phyloP scores from a whole-genome alignment of 1,140 invertebrate genomes.

The Pissodes strobi region DNA sequence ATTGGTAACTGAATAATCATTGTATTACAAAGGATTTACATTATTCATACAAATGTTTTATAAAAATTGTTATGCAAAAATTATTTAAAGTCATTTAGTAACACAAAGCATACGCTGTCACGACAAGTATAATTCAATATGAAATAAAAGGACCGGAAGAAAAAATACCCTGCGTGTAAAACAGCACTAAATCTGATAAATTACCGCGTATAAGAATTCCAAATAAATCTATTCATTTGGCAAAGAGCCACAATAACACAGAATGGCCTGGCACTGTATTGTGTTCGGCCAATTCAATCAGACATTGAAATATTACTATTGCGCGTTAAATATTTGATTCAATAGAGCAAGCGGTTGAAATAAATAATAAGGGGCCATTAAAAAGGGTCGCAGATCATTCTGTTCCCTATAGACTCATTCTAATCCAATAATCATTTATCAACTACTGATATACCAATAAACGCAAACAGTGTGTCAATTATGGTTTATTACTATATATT shows the following conservation, averaged over 20 bases:
- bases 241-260: conserved; percentile 20
- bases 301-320: conserved; percentile 35
- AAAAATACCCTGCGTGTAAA: conserved; percentile 15
- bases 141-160: too few relatives aligned
- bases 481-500: conserved; percentile 5
- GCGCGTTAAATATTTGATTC: conserved; percentile 34
- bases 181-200: conserved; percentile 17
- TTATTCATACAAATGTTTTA: too few relatives aligned
- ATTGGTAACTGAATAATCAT: too few relatives aligned
- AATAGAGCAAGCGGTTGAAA: conserved; percentile 29
- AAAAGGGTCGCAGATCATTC: conserved; percentile 18
- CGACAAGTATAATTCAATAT: too few relatives aligned
- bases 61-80: too few relatives aligned
- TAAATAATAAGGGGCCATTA: conserved; percentile 30
- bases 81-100: too few relatives aligned
- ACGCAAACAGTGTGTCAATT: conserved; percentile 34
- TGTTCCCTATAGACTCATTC: conserved; percentile 16
- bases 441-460: conserved; percentile 39
- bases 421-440: conserved; percentile 41
- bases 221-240: conserved; percentile 36
- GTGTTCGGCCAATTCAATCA: conserved; percentile 27
- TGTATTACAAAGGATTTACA: too few relatives aligned
- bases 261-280: conserved; percentile 22
- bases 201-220: conserved; percentile 14
- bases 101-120: too few relatives aligned